Percentiles rank a stretch among this genome's conserved stretches.
These are phyloP conservation scores for Fissipunctia ypsillon DNA, from an alignment of 2,888 invertebrate species.

Conservation along the genomic window DNA sequence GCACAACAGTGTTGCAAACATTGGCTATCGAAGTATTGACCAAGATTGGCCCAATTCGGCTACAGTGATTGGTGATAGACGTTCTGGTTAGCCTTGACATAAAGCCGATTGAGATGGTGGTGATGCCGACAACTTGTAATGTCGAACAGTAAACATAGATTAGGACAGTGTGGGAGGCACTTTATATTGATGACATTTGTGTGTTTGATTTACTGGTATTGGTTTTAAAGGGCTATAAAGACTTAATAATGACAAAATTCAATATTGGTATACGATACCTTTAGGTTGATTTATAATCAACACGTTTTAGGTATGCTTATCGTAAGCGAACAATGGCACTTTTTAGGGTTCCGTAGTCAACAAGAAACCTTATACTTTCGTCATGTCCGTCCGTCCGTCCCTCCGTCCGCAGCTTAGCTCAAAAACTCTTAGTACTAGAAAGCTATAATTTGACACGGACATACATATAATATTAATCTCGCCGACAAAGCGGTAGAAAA, in stretches of 20 bases:
- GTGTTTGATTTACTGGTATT: constrained; percentile 41
- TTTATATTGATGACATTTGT: constrained; percentile 30
- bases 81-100: constrained; percentile 62
- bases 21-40: constrained; percentile 43
- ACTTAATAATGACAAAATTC: background rate
- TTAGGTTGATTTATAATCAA: background rate
- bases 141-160: constrained; percentile 50
- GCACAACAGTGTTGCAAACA: constrained; percentile 32
- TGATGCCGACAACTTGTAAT: constrained; percentile 41
- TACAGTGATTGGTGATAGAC: constrained; percentile 47
- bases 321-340: no score
- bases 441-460: no score
- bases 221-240: constrained; percentile 3
- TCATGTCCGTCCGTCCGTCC: no score
- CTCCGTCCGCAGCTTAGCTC: no score
- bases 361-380: no score
- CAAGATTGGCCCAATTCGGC: constrained; percentile 54
- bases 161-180: constrained; percentile 36
- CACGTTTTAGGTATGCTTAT: background rate
- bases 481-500: no score
- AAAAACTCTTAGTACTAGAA: no score
- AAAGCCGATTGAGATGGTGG: constrained; percentile 32
- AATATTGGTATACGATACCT: constrained; percentile 6
- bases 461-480: no score
- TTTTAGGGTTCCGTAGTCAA: no score